Base-by-base conservation (phyloP, 2,888 invertebrate genomes). In the Spodoptera littoralis region DNA sequence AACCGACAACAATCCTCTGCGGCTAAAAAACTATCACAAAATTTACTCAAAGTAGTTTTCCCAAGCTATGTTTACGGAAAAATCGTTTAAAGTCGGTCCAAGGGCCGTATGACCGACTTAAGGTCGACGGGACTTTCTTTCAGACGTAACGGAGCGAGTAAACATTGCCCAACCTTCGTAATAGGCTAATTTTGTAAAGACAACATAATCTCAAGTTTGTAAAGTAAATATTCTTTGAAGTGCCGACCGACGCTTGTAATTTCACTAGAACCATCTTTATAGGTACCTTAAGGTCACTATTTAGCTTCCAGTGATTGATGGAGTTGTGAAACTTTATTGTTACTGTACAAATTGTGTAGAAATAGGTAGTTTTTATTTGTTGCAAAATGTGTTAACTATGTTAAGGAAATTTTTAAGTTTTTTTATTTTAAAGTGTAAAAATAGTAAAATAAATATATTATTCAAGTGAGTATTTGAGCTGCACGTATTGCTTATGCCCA, bases 131-230 rank as follows among this genome's bases (percentile, higher is more conserved):
- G 76, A 79, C 85, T 85, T 83, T 85, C 84, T 89, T 88, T 85
- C 81, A 86, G 83, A 88, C 89, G 85, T 84, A 82, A 77, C 81
- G 82, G 82, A 77, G 70, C 83, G 77, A 79, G 83, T 85, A 88
- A 86, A 91, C 87, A 92, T 91, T 92, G 86, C 91, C 82, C 85
- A 89, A 92, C 85, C 75, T 79, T 80, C 83, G 82, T 88, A 85
- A 87, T 89, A 85, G 84, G 90, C 89, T 90, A 91, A 92, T 93
- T 92, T 91, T 87, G 87, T 89, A 90, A 89, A 92, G 90, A 90
- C 90, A 89, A 89, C 91, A 90, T 87, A 88, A 92, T 92, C 88
- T 90, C 80, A 64, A 82, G 84, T 86, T 81, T 77, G 84, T 84
- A 85, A 82, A 77, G 84, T 83, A 88, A 89, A 90, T 89, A 89